Base-by-base conservation (phyloP, 2,888 invertebrate genomes). In the Ypsolopha scabrella region DNA sequence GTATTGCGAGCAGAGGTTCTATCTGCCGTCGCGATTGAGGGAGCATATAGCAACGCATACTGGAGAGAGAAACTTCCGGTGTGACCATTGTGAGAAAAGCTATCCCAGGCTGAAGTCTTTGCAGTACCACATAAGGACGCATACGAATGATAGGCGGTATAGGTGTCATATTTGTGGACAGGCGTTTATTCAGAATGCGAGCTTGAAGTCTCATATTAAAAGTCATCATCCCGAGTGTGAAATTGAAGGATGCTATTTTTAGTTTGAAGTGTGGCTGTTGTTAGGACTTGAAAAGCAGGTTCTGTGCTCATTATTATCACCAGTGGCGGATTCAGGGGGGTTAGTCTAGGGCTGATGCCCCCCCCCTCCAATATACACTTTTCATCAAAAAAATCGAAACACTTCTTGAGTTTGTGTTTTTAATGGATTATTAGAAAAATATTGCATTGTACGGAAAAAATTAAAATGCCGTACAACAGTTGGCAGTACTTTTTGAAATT, bases 81-180 rank as follows among this genome's bases (percentile, higher is more conserved):
- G 90, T 60, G 86, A 87, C 35, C 78, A 87, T 43, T 90, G 90
- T 61, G 88, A 88, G 2, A 90, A 90, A 56, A 86, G 86, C 13
- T 90, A 90, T 60, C 89, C 90, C 0, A 77, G 90, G 50, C 68
- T 88, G 6, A 89, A 88, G 39, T 88, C 89, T 0, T 58, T 90
- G 35, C 89, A 89, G 44, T 89, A 89, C 35, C 90, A 90, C 59
- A 85, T 88, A 57, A 63, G 90, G 44, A 89, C 88, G 0, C 90
- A 90, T 57, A 88, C 88, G 0, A 89, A 90, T 6, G 88, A 90
- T 54, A 75, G 88, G 14, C 70, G 89, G 6, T 89, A 88, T 51
- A 65, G 88, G 1, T 90, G 90, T 55, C 79, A 87, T 50, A 71
- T 81, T 52, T 90, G 90, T 54, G 85, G 78, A 1, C 87, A 88